Conservation (phyloP, 2,113 vertebrate species). For the Sinocyclocheilus maitianheensis region DNA sequence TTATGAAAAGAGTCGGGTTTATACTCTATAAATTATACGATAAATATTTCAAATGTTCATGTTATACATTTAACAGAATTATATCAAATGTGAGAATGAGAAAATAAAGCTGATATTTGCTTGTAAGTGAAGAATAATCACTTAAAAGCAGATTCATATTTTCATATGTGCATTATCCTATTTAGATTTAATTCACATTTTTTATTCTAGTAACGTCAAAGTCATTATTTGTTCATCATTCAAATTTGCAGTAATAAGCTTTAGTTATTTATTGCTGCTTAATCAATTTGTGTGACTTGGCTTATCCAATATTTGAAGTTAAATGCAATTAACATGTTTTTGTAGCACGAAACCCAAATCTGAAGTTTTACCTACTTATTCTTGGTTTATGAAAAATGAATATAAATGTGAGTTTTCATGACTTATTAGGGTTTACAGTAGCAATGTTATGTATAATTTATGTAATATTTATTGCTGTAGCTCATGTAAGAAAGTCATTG, state of each 20-base stretch:
- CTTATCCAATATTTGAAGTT: neutral
- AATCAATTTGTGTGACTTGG: neutral
- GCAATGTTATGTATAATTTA: neutral
- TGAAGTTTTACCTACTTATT: neutral
- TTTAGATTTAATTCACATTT: neutral
- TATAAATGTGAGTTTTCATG: neutral
- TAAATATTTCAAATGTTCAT: neutral
- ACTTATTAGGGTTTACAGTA: neutral
- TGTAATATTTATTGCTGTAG: neutral
- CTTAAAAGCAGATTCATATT: neutral
- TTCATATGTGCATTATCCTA: neutral
- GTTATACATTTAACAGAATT: neutral
- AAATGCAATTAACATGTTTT: neutral
- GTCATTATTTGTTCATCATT: no score
- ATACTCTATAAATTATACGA: neutral
- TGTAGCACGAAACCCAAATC: neutral
- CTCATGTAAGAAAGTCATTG: neutral
- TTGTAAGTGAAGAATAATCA: neutral
- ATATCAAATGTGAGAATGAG: neutral
- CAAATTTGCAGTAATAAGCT: neutral
- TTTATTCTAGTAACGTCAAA: no score
- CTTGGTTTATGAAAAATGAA: neutral
- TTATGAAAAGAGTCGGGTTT: neutral
- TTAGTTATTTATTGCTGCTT: neutral
- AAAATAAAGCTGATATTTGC: neutral